These are phyloP conservation scores for Oxygymnocypris stewartii DNA, from an alignment of 2,113 vertebrate genomes.

Conservation along the genomic window DNA sequence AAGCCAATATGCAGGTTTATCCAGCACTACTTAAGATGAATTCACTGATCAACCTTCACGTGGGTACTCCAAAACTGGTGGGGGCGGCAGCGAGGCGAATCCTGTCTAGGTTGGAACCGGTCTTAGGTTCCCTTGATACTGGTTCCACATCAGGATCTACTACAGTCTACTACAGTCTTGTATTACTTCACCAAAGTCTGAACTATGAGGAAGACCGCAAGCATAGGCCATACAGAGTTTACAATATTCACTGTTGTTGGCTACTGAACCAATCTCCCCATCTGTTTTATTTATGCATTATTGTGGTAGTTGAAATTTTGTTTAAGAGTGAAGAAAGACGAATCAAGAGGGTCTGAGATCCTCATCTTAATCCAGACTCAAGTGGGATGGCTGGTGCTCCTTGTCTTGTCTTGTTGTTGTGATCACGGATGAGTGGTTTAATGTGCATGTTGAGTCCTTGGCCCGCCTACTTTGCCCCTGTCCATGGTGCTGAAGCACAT, in stretches of 20 bases:
- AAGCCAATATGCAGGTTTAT: too few species aligned
- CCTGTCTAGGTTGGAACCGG: too few species aligned
- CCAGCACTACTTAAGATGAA: too few species aligned
- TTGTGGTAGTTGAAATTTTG: not conserved
- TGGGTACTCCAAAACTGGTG: too few species aligned
- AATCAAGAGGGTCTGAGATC: not conserved
- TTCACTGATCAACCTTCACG: too few species aligned
- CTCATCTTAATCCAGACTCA: not conserved
- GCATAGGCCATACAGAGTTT: too few species aligned
- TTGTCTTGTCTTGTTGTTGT: not conserved
- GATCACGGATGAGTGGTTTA: constrained; percentile 56
- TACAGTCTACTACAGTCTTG: too few species aligned
- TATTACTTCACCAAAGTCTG: too few species aligned
- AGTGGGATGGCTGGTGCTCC: not conserved
- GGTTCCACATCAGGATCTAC: too few species aligned
- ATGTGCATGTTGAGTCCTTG: constrained; percentile 17
- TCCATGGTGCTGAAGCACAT: constrained; percentile 31
- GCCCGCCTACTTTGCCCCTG: not conserved
- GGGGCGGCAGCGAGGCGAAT: too few species aligned
- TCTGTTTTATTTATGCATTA: not conserved
- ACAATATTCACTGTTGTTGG: not conserved
- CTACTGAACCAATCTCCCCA: not conserved
- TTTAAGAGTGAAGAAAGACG: not conserved
- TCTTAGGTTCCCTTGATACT: too few species aligned
- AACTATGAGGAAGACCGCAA: too few species aligned